Base-by-base conservation (phyloP, 2,113 vertebrate genomes). In the Grallaria varia region DNA sequence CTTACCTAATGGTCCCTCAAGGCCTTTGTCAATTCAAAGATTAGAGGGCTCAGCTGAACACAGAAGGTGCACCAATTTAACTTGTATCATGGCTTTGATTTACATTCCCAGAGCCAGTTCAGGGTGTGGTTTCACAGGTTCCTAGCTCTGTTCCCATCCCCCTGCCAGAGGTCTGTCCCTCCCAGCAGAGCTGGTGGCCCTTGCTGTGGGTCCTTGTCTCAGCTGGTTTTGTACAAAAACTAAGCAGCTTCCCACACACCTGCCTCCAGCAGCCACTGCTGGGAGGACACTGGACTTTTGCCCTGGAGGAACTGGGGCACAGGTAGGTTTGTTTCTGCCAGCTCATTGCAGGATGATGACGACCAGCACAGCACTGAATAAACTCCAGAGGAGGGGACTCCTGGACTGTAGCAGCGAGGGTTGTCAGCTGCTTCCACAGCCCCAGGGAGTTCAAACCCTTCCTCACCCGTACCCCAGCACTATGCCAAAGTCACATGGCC, bases 381-480 rank as follows among this genome's bases (percentile, higher is more conserved):
- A 91, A 74, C 55, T 66, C 23, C 52, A 33, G n/a, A 39, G 15
- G 30, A 68, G 66, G 16, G 39, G 39, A 78, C 60, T 82, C 33
- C 71, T 87, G 0, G 2, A 64, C 17, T 2, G 0, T 2, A 73
- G 47, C 82, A 85, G 25, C 0, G 0, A 88, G 58, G 44, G 27
- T 4, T 84, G 39, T 35, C 71, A 82, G 82, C 59, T 75, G 74
- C 84, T 91, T 79, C 64, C 64, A 84, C 69, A 44, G 87, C 81
- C 77, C n/a, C 66, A 31, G 31, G 66, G 40, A 67, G 15, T 52
- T 90, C 50, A 49, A 91, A 79, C 12, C 15, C 22, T 56, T 84
- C 35, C 58, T 82, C 47, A 81, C 52, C 42, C 74, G 82, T 33
- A 39, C 5, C 6, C 10, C 69, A 87, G 50, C 37, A n/a, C 30